Percentiles rank a stretch among this genome's conserved stretches.
phyloP scores from a whole-genome alignment of 2,113 vertebrate genomes.

The Phylloscopus trochiloides region DNA sequence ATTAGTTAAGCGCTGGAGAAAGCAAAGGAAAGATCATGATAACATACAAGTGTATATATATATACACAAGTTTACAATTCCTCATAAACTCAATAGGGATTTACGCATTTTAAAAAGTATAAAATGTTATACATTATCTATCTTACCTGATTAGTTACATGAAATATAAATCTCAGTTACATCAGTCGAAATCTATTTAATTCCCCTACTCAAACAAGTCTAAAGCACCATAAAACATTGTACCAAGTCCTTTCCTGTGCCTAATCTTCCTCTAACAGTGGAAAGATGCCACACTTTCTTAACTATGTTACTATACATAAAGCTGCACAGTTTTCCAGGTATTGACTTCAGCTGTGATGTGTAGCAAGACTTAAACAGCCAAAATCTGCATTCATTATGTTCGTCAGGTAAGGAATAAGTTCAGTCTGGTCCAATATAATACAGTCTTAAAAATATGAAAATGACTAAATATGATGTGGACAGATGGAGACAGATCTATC shows the following conservation, averaged over 20 bases:
- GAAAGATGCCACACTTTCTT: background rate
- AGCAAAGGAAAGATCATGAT: background rate
- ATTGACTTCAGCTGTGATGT: background rate
- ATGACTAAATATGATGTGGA: background rate
- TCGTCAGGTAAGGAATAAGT: background rate
- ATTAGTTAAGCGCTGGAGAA: background rate
- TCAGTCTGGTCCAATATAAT: background rate
- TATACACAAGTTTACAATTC: background rate
- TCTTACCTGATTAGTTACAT: background rate
- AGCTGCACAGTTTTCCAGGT: background rate
- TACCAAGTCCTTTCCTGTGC: background rate
- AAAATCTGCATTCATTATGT: background rate
- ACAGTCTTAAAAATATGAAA: background rate
- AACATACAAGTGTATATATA: fast-evolving
- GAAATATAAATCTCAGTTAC: background rate
- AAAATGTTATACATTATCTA: too few species aligned
- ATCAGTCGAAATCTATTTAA: background rate
- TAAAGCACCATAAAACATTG: background rate
- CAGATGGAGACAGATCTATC: background rate
- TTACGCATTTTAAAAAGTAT: background rate
- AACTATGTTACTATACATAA: background rate
- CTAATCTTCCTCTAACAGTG: background rate
- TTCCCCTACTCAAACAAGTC: background rate
- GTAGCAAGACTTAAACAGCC: background rate
- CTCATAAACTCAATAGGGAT: background rate